Percentiles rank a stretch among this genome's conserved stretches.
Evolutionary conservation across 2,888 invertebrate species (phyloP).

Genomic region (Morpho deidamia): DNA sequence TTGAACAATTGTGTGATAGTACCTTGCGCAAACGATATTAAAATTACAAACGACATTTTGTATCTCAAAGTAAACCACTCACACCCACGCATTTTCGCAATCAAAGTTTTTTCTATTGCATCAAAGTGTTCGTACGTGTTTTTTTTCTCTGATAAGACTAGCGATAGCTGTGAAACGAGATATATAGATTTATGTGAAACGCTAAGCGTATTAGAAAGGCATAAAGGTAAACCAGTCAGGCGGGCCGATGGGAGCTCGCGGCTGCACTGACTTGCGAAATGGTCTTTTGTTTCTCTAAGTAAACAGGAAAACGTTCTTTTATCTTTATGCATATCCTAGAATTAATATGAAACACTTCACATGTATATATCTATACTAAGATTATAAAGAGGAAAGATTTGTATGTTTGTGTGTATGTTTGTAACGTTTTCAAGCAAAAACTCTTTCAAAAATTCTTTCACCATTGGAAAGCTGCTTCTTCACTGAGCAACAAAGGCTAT

Average conservation of each 20-base stretch:
- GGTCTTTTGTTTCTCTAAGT: slow-evolving; percentile 17
- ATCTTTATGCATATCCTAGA: background rate
- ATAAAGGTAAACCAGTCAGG: slow-evolving; percentile 24
- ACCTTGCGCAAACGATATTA: slow-evolving; percentile 57
- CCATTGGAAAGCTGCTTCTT: too few relatives aligned
- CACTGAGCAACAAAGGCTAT: too few relatives aligned
- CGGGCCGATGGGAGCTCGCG: slow-evolving; percentile 14
- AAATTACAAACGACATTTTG: slow-evolving; percentile 66
- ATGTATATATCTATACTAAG: too few relatives aligned
- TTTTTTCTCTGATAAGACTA: background rate
- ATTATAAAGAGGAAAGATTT: too few relatives aligned
- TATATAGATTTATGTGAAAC: slow-evolving; percentile 15
- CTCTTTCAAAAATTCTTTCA: too few relatives aligned
- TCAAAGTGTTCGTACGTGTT: slow-evolving; percentile 17
- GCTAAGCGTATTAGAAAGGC: slow-evolving; percentile 23
- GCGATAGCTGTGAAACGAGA: background rate
- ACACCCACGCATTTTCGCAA: slow-evolving; percentile 42
- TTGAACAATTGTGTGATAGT: slow-evolving; percentile 42
- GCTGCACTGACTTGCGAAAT: slow-evolving; percentile 20
- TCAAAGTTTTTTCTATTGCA: slow-evolving; percentile 38
- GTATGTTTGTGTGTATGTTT: too few relatives aligned
- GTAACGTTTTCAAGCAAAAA: too few relatives aligned
- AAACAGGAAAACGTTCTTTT: slow-evolving; percentile 17
- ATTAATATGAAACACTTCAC: background rate
- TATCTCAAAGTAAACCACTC: slow-evolving; percentile 14